Conservation (phyloP, 1,140 invertebrate genomes). For the Hydropsyche tenuis region DNA sequence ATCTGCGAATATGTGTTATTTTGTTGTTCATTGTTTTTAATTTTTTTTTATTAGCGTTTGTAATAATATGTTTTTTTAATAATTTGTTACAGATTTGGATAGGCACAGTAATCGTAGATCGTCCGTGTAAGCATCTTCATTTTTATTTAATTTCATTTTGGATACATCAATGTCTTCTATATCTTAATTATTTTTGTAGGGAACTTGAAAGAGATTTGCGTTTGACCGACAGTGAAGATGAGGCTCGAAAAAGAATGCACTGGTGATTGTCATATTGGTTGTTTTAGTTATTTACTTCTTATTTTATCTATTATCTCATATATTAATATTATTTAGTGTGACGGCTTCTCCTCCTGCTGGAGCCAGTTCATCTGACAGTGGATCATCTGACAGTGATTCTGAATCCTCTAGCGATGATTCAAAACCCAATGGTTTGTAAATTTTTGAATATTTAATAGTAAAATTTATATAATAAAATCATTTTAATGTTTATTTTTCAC, state of each 20-base stretch:
- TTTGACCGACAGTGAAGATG: slow-evolving; percentile 49
- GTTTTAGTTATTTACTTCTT: neutral
- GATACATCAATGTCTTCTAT: slow-evolving; percentile 9
- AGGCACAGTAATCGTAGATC: slow-evolving; percentile 43
- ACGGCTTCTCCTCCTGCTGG: slow-evolving; percentile 52
- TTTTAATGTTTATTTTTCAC: slow-evolving; percentile 12
- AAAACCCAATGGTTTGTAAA: slow-evolving; percentile 39
- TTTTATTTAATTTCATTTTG: neutral
- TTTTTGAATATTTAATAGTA: neutral
- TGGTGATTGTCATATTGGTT: slow-evolving; percentile 33
- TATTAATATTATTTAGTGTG: slow-evolving; percentile 49
- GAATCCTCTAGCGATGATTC: slow-evolving; percentile 60
- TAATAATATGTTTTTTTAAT: slow-evolving; percentile 23
- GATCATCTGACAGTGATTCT: slow-evolving; percentile 57
- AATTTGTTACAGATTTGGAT: slow-evolving; percentile 48
- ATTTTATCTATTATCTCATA: neutral
- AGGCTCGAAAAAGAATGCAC: slow-evolving; percentile 43
- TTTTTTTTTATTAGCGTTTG: no score
- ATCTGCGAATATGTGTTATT: no score
- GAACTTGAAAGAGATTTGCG: slow-evolving; percentile 46
- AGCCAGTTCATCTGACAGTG: slow-evolving; percentile 57
- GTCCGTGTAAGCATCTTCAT: slow-evolving; percentile 41
- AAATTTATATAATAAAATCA: neutral
- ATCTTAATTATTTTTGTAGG: slow-evolving; percentile 34
- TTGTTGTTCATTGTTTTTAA: no score